These are phyloP conservation scores for Okapia johnstoni DNA, from an alignment of 2,113 vertebrate species.

Conservation along the genomic window DNA sequence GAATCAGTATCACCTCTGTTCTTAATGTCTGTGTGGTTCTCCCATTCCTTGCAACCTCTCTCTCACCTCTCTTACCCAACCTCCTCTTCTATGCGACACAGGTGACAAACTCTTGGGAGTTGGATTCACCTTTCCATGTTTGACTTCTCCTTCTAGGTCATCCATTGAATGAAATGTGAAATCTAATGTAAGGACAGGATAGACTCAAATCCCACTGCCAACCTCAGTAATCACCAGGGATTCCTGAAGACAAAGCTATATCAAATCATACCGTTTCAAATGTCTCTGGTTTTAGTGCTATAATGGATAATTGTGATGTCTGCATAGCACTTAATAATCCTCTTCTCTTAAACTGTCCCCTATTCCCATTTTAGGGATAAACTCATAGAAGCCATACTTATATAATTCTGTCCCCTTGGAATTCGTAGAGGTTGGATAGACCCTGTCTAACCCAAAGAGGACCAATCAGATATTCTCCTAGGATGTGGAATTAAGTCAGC, in stretches of 20 bases:
- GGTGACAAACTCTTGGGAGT: neutral
- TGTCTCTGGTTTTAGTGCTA: neutral
- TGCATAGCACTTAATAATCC: neutral
- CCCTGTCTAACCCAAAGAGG: neutral
- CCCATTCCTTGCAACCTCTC: neutral
- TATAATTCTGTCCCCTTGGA: neutral
- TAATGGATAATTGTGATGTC: neutral
- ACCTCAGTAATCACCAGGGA: neutral
- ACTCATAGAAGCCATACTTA: neutral
- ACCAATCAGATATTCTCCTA: neutral
- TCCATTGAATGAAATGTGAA: neutral
- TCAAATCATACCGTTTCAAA: neutral
- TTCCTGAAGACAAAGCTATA: neutral
- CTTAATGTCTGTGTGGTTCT: neutral
- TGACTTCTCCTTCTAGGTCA: neutral
- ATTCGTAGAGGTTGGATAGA: neutral
- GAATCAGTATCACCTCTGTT: neutral
- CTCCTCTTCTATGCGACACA: neutral
- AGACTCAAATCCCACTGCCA: neutral
- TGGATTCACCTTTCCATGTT: neutral
- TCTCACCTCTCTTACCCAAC: neutral
- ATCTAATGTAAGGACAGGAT: neutral
- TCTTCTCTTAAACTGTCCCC: neutral
- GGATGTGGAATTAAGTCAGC: neutral
- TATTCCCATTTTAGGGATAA: neutral